Evolutionary conservation across 2,888 invertebrate species (phyloP).

Genomic region (Cheilosia scutellata): DNA sequence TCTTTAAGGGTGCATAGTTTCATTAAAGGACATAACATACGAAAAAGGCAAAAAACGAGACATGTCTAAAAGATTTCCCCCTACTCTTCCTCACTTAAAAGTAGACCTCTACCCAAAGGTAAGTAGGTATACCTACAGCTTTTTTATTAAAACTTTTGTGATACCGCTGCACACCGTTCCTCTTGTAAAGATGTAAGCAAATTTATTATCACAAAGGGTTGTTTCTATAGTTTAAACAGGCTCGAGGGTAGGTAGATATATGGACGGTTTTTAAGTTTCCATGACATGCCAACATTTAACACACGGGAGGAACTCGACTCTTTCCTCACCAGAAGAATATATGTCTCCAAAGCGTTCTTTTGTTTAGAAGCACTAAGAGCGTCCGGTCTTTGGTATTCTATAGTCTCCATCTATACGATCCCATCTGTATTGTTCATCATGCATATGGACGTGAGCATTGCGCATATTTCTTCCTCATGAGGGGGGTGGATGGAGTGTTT

Average conservation of each 20-base stretch:
- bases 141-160: slow-evolving; percentile 65
- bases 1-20: not conserved
- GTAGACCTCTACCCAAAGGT: not conserved
- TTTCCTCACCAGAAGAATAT: slow-evolving; percentile 3
- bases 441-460: slow-evolving; percentile 64
- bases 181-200: slow-evolving; percentile 42
- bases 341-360: slow-evolving; percentile 63
- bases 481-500: slow-evolving; percentile 39
- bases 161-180: slow-evolving; percentile 29
- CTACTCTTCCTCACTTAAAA: not conserved
- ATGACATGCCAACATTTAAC: slow-evolving; percentile 65
- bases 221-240: slow-evolving; percentile 1
- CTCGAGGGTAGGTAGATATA: slow-evolving; percentile 54
- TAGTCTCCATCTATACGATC: slow-evolving; percentile 3
- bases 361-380: slow-evolving; percentile 36
- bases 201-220: slow-evolving; percentile 74
- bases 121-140: not conserved
- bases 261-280: slow-evolving; percentile 65
- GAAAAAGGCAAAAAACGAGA: slow-evolving; percentile 12
- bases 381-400: slow-evolving; percentile 46
- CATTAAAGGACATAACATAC: slow-evolving; percentile 2
- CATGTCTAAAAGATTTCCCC: slow-evolving; percentile 51
- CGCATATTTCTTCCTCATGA: slow-evolving; percentile 57
- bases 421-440: slow-evolving; percentile 22
- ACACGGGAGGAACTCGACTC: not conserved